Percentiles rank a stretch among this genome's conserved stretches.
Conservation (phyloP, 1,140 invertebrate genomes). For the Penaeus vannamei region DNA sequence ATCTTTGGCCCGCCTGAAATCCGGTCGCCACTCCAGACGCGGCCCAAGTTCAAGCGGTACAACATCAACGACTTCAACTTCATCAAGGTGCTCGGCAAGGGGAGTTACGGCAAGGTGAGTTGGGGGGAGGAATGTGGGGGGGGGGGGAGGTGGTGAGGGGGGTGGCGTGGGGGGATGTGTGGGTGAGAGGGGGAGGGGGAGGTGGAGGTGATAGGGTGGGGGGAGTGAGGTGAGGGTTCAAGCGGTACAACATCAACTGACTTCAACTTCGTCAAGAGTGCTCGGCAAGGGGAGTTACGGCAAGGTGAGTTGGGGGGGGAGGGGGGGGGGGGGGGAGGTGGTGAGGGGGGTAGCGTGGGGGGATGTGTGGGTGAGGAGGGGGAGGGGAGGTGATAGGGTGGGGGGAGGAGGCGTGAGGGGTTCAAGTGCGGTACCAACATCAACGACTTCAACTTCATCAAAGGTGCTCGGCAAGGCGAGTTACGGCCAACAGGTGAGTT, state of each 20-base stretch:
- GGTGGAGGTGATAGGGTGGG: neutral
- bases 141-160: neutral
- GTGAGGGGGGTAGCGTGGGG: too few species aligned
- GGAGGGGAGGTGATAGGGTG: neutral
- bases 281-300: constrained; percentile 97
- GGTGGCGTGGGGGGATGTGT: neutral
- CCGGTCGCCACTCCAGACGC: constrained; percentile 81
- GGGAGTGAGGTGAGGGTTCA: constrained; percentile 82
- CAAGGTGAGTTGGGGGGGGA: constrained; percentile 87
- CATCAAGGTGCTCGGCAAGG: constrained; percentile 95
- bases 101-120: constrained; percentile 94
- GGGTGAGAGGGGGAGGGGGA: neutral
- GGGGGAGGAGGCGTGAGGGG: too few species aligned
- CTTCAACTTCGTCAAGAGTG: constrained; percentile 94
- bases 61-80: constrained; percentile 92
- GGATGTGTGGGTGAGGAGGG: too few species aligned
- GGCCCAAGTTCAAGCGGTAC: constrained; percentile 91
- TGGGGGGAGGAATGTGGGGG: too few species aligned
- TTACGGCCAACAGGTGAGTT: too few species aligned
- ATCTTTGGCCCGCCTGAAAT: constrained; percentile 63
- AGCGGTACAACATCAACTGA: constrained; percentile 91
- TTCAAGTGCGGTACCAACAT: too few species aligned
- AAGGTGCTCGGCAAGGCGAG: too few species aligned
- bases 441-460: too few species aligned
- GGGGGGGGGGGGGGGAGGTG: too few species aligned